Conservation (phyloP, 1,140 invertebrate genomes). For the Listronotus bonariensis region DNA sequence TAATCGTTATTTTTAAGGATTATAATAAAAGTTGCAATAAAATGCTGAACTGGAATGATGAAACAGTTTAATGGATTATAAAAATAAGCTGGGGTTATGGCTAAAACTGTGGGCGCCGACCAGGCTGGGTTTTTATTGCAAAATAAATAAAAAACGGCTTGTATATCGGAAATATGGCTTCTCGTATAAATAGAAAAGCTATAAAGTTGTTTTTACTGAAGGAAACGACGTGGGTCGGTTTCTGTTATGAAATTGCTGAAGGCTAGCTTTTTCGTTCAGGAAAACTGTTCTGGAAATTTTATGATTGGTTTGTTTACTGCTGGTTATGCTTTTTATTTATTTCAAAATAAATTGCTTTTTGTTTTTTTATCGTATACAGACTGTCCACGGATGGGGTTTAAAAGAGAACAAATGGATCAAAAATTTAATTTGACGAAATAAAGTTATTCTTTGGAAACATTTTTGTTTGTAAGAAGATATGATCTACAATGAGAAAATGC, state of each 20-base stretch:
- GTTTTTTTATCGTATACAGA: no score
- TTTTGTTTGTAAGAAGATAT: no score
- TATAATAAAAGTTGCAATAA: slow-evolving; percentile 29
- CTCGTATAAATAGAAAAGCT: slow-evolving; percentile 10
- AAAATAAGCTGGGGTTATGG: slow-evolving; percentile 9
- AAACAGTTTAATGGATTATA: slow-evolving; percentile 25
- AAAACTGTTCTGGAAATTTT: slow-evolving; percentile 11
- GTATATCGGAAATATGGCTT: slow-evolving; percentile 18
- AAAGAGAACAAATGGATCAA: no score
- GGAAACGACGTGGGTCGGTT: slow-evolving; percentile 10
- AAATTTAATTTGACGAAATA: no score
- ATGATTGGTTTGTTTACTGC: slow-evolving; percentile 9
- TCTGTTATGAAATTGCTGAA: slow-evolving; percentile 14
- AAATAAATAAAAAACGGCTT: slow-evolving; percentile 18
- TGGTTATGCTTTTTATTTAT: slow-evolving; percentile 4
- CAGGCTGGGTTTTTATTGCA: slow-evolving; percentile 18
- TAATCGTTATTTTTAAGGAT: slow-evolving; percentile 28
- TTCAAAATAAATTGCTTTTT: background rate
- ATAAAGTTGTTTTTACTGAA: slow-evolving; percentile 17
- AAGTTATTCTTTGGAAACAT: no score
- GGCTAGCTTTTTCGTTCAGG: slow-evolving; percentile 1
- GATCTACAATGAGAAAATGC: no score
- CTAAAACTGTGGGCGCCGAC: slow-evolving; percentile 7
- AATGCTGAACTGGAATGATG: slow-evolving; percentile 14
- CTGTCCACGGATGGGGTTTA: no score